Base-by-base conservation (phyloP, 2,888 invertebrate genomes). In the Chloroclystis v-ata region DNA sequence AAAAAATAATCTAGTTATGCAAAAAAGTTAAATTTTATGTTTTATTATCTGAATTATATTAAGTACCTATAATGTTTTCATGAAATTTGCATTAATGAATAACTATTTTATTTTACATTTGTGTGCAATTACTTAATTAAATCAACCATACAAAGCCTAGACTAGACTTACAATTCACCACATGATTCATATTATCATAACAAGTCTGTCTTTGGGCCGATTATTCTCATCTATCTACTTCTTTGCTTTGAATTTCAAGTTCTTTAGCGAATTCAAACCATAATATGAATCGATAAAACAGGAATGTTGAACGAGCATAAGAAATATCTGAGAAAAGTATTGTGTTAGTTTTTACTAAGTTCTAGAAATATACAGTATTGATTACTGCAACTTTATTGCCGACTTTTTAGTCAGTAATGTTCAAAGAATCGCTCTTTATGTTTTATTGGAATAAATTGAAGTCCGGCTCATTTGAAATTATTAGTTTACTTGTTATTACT, bases 121-220 rank as follows among this genome's bases (percentile, higher is more conserved):
- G 20, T 20, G 2, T 20, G 20, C 20, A 4, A 20, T 20, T 4
- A 20, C 20, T 59, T 54, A 8, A 26, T 26, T 26, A 6, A 6
- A 10, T 10, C 10, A 20, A 20, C n/a, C 14, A 20, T 20, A 14
- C 35, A 10, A 6, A 24, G 20, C 7, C 20, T 20, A 20, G 57
- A 59, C 65, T 72, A 68, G 57, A 59, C 65, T 72, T 68, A 54
- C 59, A 60, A 75, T 73, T 73, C 71, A 57, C 56, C 54, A 63
- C 70, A 61, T 62, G 61, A 50, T 54, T 20, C 50, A 47, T 63
- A 72, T 75, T 74, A 71, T 61, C 75, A 72, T 80, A 74, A 67
- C 58, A 59, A 65, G 63, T 70, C 69, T 72, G 69, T 72, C 59
- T 59, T 65, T 54, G 60, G 67, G 73, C 68, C 68, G 64, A 74